These are phyloP conservation scores for Autographa pulchrina DNA, from an alignment of 2,888 invertebrate genomes.

Conservation along the genomic window DNA sequence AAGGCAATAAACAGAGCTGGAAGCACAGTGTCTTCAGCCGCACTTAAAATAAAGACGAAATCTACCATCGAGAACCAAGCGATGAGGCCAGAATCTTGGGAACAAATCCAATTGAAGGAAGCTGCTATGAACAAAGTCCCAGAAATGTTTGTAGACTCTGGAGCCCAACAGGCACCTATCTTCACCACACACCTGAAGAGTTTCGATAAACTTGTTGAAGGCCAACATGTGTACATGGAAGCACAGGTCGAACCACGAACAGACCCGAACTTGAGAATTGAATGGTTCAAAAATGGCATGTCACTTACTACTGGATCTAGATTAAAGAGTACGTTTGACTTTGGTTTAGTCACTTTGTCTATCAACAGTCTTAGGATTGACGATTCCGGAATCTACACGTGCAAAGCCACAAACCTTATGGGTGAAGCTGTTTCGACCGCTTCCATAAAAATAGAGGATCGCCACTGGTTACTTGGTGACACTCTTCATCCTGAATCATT, in stretches of 20 bases:
- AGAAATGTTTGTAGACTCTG: conserved; percentile 95
- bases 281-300: conserved; percentile 98
- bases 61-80: conserved; percentile 95
- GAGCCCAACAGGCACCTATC: conserved; percentile 97
- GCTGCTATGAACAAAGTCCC: conserved; percentile 97
- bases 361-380: conserved; percentile 96
- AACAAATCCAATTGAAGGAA: conserved; percentile 97
- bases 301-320: conserved; percentile 96
- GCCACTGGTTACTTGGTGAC: conserved; percentile 96
- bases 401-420: conserved; percentile 97
- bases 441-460: conserved; percentile 96
- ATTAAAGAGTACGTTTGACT: conserved; percentile 98
- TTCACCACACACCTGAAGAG: conserved; percentile 97
- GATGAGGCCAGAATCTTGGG: conserved; percentile 97
- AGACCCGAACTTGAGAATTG: conserved; percentile 95
- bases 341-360: conserved; percentile 97
- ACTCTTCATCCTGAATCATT: conserved; percentile 97
- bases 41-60: conserved; percentile 96
- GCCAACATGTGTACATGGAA: conserved; percentile 95
- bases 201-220: conserved; percentile 95
- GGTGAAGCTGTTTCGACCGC: conserved; percentile 98
- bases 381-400: conserved; percentile 98
- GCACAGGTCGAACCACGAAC: conserved; percentile 97
- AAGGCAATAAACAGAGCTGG: conserved; percentile 98
- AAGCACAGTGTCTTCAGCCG: conserved; percentile 97